Base-by-base conservation (phyloP, 1,140 invertebrate genomes). In the Papilio helenus region DNA sequence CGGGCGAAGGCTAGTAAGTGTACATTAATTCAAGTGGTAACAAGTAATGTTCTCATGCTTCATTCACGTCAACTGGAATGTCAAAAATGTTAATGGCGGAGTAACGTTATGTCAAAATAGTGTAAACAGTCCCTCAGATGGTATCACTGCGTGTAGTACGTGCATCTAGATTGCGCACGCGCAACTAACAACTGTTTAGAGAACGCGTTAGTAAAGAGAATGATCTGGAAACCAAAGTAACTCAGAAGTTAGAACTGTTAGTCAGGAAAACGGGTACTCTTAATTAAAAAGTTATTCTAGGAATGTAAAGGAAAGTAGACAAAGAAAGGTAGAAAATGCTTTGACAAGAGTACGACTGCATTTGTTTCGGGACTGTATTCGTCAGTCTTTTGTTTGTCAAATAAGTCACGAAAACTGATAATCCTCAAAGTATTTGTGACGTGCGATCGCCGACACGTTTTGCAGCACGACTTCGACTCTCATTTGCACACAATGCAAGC, bases 81-180 rank as follows among this genome's bases (percentile, higher is more conserved):
- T 55, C 51, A 55, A 20, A 55, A 55, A 55, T 55, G 51, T 55
- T 55, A 55, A 55, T 55, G 51, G 18, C n/a, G n/a, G 18, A 20
- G 51, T 55, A 55, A 20, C 51, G 51, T 55, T 55, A 55, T 55
- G 51, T 55, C 51, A 55, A 55, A 55, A 55, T 55, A 55, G 51
- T 61, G 58, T 61, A 61, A 68, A 34, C 61, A 68, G 58, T 68
- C 23, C 61, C 14, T 18, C 14, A 68, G 61, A 68, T 68, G 26
- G 26, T 68, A 68, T 68, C 61, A 29, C 12, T 26, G 14, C 12
- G 14, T 26, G 58, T 14, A 4, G 61, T 83, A 87, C 86, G 86
- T 86, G 85, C 74, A 85, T 86, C 83, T 78, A 84, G 86, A 87
- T 83, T 83, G 79, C 44, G 81, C 85, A 84, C 80, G 83, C 85